Evolutionary conservation across 2,113 vertebrate species (phyloP).

Genomic region (Myotis brandtii): DNA sequence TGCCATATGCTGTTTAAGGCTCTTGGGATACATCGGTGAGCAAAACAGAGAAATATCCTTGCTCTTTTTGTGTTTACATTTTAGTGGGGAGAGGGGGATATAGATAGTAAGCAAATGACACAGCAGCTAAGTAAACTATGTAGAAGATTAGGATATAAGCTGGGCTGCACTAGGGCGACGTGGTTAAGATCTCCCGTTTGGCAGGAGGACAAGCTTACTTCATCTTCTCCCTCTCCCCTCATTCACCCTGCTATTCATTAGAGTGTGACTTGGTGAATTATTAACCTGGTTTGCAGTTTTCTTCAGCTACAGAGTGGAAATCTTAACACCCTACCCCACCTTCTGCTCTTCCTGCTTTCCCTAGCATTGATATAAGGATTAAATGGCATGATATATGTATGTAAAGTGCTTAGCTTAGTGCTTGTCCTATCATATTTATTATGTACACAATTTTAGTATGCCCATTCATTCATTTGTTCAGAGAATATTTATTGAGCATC

Average conservation of each 20-base stretch:
- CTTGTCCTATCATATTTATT: not conserved
- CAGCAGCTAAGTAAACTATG: not conserved
- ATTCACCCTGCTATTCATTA: not conserved
- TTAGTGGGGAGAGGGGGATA: not conserved
- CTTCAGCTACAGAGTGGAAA: not conserved
- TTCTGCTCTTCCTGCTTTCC: not conserved
- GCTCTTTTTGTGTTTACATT: not conserved
- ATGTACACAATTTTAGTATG: not conserved
- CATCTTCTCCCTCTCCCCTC: not conserved
- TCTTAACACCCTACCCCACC: not conserved
- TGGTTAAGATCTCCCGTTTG: not conserved
- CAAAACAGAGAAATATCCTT: not conserved
- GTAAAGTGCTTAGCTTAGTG: not conserved
- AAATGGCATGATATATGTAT: not conserved
- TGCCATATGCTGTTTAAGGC: not conserved
- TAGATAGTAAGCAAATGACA: not conserved
- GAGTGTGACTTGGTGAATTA: not conserved
- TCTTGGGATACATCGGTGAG: not conserved
- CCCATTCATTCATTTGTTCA: not conserved
- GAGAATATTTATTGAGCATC: not conserved
- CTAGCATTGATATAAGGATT: not conserved
- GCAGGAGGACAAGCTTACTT: not conserved
- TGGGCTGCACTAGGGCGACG: not conserved
- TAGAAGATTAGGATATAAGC: too few relatives aligned
- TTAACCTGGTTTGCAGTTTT: conserved; percentile 11